Evolutionary conservation across 2,797 vertebrate genomes (phyloP).

Genomic region (Aeoliscus strigatus): DNA sequence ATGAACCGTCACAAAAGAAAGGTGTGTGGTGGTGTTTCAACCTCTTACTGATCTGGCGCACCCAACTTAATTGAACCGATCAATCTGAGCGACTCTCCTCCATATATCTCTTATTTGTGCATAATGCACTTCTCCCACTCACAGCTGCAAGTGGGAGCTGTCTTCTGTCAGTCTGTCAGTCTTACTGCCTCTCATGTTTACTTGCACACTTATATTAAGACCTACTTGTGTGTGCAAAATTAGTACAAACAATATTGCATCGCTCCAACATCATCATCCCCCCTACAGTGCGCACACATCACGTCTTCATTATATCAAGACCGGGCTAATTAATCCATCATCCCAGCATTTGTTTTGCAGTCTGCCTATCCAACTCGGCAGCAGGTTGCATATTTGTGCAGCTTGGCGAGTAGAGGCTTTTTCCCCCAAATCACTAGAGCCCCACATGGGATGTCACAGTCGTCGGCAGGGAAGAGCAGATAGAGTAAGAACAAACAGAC

Average conservation of each 20-base stretch:
- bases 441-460: conserved; percentile 32
- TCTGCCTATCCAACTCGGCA: conserved; percentile 18
- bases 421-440: conserved; percentile 25
- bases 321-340: conserved; percentile 45
- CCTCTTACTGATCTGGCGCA: conserved; percentile 49
- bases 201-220: conserved; percentile 45
- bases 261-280: conserved; percentile 32
- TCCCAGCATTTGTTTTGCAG: conserved; percentile 12
- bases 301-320: conserved; percentile 38
- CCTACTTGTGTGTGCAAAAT: conserved; percentile 36
- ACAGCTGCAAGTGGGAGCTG: conserved; percentile 28
- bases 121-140: conserved; percentile 39
- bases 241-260: conserved; percentile 37
- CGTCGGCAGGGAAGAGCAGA: conserved; percentile 32
- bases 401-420: conserved; percentile 28
- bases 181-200: conserved; percentile 30
- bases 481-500: conserved; percentile 58
- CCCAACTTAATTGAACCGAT: conserved; percentile 67
- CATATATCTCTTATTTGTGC: conserved; percentile 36
- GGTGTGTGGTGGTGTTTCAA: conserved; percentile 52
- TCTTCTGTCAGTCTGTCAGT: conserved; percentile 29
- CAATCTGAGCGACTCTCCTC: conserved; percentile 46
- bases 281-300: conserved; percentile 23
- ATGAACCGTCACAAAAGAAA: conserved; percentile 56
- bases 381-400: conserved; percentile 23